Conservation (phyloP, 1,140 invertebrate species). For the Camponotus floridanus region DNA sequence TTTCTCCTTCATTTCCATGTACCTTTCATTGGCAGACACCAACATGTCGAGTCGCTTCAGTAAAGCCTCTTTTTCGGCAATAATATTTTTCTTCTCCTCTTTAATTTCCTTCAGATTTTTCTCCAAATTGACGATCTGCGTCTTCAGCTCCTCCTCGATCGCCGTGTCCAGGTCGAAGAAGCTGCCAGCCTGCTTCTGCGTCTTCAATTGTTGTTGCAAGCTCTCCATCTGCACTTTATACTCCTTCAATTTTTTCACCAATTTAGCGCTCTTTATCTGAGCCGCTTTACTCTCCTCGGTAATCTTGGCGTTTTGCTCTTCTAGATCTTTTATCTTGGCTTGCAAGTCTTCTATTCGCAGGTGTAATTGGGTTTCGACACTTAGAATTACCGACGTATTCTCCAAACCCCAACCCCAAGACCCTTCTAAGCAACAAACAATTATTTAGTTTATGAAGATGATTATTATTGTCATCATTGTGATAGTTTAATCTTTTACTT, state of each 20-base stretch:
- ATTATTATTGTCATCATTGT: too few species aligned
- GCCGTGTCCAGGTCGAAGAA: constrained; percentile 90
- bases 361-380: constrained; percentile 74
- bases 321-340: constrained; percentile 85
- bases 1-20: constrained; percentile 92
- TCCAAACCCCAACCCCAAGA: constrained; percentile 87
- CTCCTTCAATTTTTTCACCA: constrained; percentile 92
- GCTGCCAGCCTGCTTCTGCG: constrained; percentile 85
- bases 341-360: constrained; percentile 83
- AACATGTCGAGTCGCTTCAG: constrained; percentile 91
- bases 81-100: constrained; percentile 87
- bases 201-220: constrained; percentile 87
- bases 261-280: constrained; percentile 90
- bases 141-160: constrained; percentile 91
- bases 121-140: constrained; percentile 89
- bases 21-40: constrained; percentile 91
- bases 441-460: too few species aligned
- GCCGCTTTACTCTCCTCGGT: constrained; percentile 87
- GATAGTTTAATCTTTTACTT: too few species aligned
- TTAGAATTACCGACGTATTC: constrained; percentile 78
- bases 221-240: constrained; percentile 89
- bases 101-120: constrained; percentile 88
- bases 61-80: constrained; percentile 89
- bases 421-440: constrained; percentile 80
- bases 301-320: constrained; percentile 84